Conservation (phyloP, 2,888 invertebrate species). For the Podabrus alpinus region DNA sequence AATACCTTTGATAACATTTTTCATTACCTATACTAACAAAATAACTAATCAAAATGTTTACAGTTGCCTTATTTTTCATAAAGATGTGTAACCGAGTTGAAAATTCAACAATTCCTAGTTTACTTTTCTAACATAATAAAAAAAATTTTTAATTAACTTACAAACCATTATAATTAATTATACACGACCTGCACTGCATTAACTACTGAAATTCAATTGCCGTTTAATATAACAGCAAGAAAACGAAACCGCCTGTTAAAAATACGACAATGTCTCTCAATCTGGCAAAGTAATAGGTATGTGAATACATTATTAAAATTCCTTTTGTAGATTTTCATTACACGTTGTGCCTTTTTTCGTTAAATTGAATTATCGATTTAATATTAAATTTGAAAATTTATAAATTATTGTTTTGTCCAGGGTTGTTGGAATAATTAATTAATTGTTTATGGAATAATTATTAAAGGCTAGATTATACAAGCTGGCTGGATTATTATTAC, state of each 20-base stretch:
- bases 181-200: neutral
- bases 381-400: neutral
- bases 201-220: neutral
- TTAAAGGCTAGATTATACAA: no score
- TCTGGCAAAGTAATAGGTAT: neutral
- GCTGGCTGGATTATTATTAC: no score
- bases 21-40: neutral
- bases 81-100: neutral
- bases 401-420: neutral
- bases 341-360: neutral
- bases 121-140: neutral
- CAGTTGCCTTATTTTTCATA: neutral
- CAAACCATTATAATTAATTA: neutral
- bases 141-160: neutral
- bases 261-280: neutral
- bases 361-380: neutral
- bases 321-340: neutral
- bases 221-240: neutral
- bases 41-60: neutral
- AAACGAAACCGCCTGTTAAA: neutral
- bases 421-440: no score
- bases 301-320: neutral
- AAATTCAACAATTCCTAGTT: neutral
- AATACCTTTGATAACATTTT: neutral
- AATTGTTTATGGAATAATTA: no score